These are phyloP conservation scores for Epizoanthus ramosus DNA, from an alignment of 92 coral and sea anemone genomes.

Conservation along the genomic window DNA sequence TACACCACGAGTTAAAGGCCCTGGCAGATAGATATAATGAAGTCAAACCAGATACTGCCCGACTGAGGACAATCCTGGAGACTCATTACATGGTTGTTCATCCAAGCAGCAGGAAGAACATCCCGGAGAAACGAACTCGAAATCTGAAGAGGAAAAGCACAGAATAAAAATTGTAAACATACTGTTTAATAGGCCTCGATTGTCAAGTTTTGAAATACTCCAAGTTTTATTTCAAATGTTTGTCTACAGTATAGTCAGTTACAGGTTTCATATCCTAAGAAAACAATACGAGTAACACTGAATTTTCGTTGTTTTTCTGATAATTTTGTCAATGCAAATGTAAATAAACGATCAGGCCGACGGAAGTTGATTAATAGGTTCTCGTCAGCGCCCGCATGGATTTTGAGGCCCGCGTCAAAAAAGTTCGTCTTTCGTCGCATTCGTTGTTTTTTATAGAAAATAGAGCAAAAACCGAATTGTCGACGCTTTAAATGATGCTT, in stretches of 20 bases:
- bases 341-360: neutral
- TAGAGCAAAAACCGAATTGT: constrained; percentile 15
- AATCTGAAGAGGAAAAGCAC: neutral
- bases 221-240: too few species aligned
- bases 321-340: too few species aligned
- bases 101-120: constrained; percentile 4
- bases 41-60: constrained; percentile 17
- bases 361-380: neutral
- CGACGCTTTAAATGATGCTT: constrained; percentile 6
- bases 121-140: constrained; percentile 1
- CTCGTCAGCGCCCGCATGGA: too few species aligned
- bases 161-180: neutral
- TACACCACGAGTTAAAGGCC: constrained; percentile 21
- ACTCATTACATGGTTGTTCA: neutral
- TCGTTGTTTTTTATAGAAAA: too few species aligned
- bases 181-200: too few species aligned
- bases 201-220: too few species aligned
- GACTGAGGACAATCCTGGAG: constrained; percentile 19
- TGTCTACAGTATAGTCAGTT: too few species aligned
- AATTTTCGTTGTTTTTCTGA: too few species aligned
- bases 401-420: too few species aligned
- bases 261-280: too few species aligned
- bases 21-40: constrained; percentile 4
- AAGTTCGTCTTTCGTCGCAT: too few species aligned
- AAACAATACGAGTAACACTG: too few species aligned